These are phyloP conservation scores for Ecliptopera silaceata DNA, from an alignment of 2,888 invertebrate genomes.

Conservation along the genomic window DNA sequence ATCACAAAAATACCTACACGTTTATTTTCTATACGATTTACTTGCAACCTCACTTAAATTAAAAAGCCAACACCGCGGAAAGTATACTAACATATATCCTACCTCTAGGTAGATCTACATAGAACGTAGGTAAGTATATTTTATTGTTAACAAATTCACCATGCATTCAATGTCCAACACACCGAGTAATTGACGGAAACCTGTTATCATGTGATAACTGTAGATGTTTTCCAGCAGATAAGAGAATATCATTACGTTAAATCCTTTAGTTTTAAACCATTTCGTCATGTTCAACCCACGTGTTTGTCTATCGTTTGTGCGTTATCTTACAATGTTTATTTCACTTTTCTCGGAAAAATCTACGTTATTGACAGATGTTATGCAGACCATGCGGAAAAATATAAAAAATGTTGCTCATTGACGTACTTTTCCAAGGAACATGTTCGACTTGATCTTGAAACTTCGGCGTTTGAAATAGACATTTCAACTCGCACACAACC, in stretches of 20 bases:
- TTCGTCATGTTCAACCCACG: neutral
- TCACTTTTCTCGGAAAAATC: neutral
- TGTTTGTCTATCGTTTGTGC: neutral
- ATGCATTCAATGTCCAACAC: conserved; percentile 11
- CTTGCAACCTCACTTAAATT: no score
- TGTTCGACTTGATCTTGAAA: neutral
- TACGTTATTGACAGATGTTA: neutral
- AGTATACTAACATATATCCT: no score
- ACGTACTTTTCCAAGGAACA: neutral
- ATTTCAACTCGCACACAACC: neutral
- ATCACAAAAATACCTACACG: no score
- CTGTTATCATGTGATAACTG: conserved; percentile 3
- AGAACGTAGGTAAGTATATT: neutral
- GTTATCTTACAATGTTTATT: neutral
- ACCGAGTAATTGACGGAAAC: conserved; percentile 9
- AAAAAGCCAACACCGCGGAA: no score
- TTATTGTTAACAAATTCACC: neutral
- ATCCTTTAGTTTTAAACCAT: neutral
- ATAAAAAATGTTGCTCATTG: neutral
- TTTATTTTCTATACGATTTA: no score
- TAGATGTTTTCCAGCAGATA: neutral
- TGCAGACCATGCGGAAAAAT: neutral
- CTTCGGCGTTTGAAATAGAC: neutral
- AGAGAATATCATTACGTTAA: neutral
- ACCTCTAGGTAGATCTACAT: neutral